Evolutionary conservation across 1,140 invertebrate genomes (phyloP).

Genomic region (Brachionus rubens): DNA sequence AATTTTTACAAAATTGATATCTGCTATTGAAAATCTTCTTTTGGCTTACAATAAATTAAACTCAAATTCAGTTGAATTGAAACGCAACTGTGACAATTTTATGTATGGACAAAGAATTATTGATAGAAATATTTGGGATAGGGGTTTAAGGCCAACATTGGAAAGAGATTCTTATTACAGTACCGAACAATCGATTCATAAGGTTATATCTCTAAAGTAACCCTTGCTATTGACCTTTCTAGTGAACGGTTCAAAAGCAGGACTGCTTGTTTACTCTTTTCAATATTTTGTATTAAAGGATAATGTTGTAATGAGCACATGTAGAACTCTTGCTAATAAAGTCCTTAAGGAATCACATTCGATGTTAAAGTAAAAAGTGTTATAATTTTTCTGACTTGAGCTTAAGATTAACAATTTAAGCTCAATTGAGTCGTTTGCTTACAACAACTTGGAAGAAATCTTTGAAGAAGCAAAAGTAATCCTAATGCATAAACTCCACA

Average conservation of each 20-base stretch:
- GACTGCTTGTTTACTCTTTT: too few species aligned
- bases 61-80: slow-evolving; percentile 7
- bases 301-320: neutral
- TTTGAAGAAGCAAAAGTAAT: slow-evolving; percentile 42
- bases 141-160: slow-evolving; percentile 3
- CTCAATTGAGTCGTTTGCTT: neutral
- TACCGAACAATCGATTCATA: slow-evolving; percentile 1
- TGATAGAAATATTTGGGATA: slow-evolving; percentile 44
- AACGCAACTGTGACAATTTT: slow-evolving; percentile 16
- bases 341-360: neutral
- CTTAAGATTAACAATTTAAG: neutral
- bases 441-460: slow-evolving; percentile 30
- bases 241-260: too few species aligned
- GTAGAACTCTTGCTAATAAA: neutral
- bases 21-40: slow-evolving; percentile 10
- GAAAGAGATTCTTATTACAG: slow-evolving; percentile 2
- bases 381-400: too few species aligned
- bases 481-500: slow-evolving; percentile 27
- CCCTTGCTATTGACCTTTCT: too few species aligned
- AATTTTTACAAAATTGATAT: slow-evolving; percentile 21
- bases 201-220: slow-evolving; percentile 4
- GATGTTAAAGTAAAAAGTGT: slow-evolving; percentile 6
- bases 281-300: neutral
- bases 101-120: neutral
- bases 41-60: slow-evolving; percentile 23